Percentiles rank a stretch among this genome's conserved stretches.
These are phyloP conservation scores for Actinia equina DNA, from an alignment of 64 coral and sea anemone genomes.

Conservation along the genomic window DNA sequence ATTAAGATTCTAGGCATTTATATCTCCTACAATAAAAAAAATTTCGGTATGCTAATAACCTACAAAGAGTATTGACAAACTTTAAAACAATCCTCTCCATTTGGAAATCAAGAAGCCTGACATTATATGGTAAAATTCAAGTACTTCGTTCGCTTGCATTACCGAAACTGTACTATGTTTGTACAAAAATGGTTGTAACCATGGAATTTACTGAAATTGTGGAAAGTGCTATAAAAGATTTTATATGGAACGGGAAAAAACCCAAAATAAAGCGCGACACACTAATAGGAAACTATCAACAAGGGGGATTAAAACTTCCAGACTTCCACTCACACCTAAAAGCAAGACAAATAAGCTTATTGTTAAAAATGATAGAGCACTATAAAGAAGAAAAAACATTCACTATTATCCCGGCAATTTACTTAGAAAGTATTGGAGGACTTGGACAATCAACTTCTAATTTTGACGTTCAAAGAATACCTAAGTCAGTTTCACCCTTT, in stretches of 20 bases:
- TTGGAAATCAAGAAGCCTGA: slow-evolving; percentile 14
- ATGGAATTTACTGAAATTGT: not conserved
- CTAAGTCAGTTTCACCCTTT: not conserved
- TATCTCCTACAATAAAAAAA: slow-evolving; percentile 17
- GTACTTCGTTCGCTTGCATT: not conserved
- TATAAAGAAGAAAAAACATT: not conserved
- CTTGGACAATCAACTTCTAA: not conserved
- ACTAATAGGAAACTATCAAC: not conserved
- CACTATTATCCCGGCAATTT: not conserved
- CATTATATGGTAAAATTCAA: slow-evolving; percentile 21
- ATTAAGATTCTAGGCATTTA: slow-evolving; percentile 7
- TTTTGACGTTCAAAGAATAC: not conserved
- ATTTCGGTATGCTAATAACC: not conserved
- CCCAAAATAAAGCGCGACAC: slow-evolving; percentile 5
- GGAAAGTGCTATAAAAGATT: slow-evolving; percentile 11
- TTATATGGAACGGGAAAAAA: slow-evolving; percentile 24
- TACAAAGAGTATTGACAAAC: not conserved
- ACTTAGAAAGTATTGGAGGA: not conserved
- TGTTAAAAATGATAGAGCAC: not conserved
- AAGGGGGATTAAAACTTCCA: slow-evolving; percentile 17
- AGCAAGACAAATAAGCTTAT: not conserved
- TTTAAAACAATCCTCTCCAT: slow-evolving; percentile 5
- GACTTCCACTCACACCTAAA: not conserved
- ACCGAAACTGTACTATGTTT: slow-evolving; percentile 8
- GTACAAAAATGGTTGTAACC: not conserved